These are phyloP conservation scores for Nomada hirtipes DNA, from an alignment of 2,888 invertebrate species.

Conservation along the genomic window DNA sequence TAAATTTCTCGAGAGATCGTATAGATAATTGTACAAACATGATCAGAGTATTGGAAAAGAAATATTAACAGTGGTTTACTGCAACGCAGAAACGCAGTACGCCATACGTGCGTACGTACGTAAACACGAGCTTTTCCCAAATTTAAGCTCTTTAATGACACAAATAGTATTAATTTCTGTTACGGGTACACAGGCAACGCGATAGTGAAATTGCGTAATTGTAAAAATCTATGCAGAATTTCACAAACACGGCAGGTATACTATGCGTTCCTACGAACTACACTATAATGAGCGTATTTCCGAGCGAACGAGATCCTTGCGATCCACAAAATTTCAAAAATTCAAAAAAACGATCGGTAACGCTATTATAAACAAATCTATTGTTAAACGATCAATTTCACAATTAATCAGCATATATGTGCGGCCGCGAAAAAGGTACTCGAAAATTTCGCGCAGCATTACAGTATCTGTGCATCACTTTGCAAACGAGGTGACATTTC, in stretches of 20 bases:
- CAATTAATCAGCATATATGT: background rate
- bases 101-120: background rate
- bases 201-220: constrained; percentile 22
- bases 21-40: background rate
- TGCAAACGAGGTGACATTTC: background rate
- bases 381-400: background rate
- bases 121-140: background rate
- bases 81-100: background rate
- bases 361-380: background rate
- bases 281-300: constrained; percentile 18
- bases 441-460: background rate
- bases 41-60: background rate
- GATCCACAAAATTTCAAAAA: constrained; percentile 1
- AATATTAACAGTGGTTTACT: constrained; percentile 3
- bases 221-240: constrained; percentile 5
- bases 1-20: background rate
- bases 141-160: background rate
- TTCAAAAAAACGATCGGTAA: background rate
- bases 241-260: background rate
- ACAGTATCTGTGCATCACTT: background rate
- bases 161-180: background rate
- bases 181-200: background rate
- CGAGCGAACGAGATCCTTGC: constrained; percentile 19
- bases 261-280: constrained; percentile 11
- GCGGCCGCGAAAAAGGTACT: background rate